Base-by-base conservation (phyloP, 1,140 invertebrate genomes). In the Phymastichus coffea region DNA sequence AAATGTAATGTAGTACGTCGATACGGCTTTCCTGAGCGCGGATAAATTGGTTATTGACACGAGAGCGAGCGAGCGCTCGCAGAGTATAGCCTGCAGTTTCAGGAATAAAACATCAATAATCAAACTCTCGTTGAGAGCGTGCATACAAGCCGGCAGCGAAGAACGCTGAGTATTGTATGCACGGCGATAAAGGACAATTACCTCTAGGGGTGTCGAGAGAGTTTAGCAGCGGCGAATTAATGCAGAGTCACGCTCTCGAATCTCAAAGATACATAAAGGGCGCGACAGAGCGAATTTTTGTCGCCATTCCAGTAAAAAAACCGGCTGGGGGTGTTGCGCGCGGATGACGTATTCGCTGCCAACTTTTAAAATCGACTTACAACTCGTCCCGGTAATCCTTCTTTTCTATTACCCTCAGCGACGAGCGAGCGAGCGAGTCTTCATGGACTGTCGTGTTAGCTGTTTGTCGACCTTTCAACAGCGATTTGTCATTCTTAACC, bases 201-300 rank as follows among this genome's bases (percentile, higher is more conserved):
- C 23, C 33, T 46, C 19, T 35, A 9, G 47, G n/a, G n/a, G n/a
- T n/a, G n/a, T n/a, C 35, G n/a, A 57, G 49, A 49, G 40, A 48
- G 33, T 46, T 22, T 25, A n/a, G 22, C 22, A 14, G 22, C 44
- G 7, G 44, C 23, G 56, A 53, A 59, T 59, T 59, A 59, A 59
- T 59, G 57, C 57, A 22, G 30, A 59, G 57, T 59, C 57, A 59
- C 57, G 57, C 57, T 38, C 48, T 46, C 57, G 47, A 59, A 59
- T 59, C 57, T 53, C 40, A 44, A 59, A 59, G 57, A 53, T 59
- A 59, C 48, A 53, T 49, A 49, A 46, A 33, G 30, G 55, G 6
- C 4, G 15, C 35, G 15, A 17, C 25, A 3, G 46, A 25, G 3
- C 22, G 15, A n/a, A n/a, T n/a, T n/a, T n/a, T n/a, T n/a, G n/a